Evolutionary conservation across 2,113 vertebrate species (phyloP).

Genomic region (crab-eating macaque (Macaca fascicularis)): DNA sequence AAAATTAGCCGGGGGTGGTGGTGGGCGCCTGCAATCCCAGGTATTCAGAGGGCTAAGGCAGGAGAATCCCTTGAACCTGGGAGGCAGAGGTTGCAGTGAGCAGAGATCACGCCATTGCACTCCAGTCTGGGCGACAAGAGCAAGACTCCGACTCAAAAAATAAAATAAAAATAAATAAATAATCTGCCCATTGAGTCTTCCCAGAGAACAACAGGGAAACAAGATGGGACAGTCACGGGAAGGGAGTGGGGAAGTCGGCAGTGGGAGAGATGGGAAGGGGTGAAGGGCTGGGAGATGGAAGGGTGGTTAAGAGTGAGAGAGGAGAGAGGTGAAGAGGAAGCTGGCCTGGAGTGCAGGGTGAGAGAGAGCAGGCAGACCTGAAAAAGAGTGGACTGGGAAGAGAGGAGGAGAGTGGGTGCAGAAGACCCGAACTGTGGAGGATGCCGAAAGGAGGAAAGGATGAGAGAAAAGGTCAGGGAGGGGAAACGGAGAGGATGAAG

Average conservation of each 20-base stretch:
- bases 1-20: too few species aligned
- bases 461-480: neutral
- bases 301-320: neutral
- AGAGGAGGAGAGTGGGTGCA: neutral
- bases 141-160: too few species aligned
- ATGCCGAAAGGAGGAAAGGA: neutral
- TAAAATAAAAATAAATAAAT: too few species aligned
- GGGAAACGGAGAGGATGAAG: neutral
- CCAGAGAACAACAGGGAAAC: neutral
- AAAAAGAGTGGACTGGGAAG: neutral
- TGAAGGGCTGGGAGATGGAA: neutral
- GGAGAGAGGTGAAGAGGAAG: neutral
- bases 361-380: neutral
- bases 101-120: too few species aligned
- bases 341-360: neutral
- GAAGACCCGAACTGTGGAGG: neutral
- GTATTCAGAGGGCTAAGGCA: too few species aligned
- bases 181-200: neutral
- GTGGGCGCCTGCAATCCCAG: too few species aligned
- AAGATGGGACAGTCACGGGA: neutral
- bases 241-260: neutral
- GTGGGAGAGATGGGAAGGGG: neutral
- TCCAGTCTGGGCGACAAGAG: too few species aligned
- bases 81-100: too few species aligned
- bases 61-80: too few species aligned